Conservation (phyloP, 1,140 invertebrate genomes). For the Ceratosolen solmsi region DNA sequence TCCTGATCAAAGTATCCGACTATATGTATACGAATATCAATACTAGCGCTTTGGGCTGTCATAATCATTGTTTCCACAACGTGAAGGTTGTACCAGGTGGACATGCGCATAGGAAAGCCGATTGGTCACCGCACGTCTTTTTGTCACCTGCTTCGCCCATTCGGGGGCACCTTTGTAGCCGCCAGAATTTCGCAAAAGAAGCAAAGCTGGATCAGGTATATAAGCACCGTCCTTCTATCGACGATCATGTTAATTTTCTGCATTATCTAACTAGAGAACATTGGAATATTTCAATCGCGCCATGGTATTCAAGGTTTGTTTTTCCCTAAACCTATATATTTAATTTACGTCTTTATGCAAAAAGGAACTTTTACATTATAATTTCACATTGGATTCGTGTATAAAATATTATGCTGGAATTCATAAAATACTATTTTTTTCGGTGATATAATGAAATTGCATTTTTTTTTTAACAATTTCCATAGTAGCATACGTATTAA, state of each 20-base stretch:
- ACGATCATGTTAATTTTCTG: not conserved
- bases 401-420: too few species aligned
- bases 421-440: too few species aligned
- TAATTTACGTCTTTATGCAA: too few species aligned
- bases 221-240: conserved; percentile 2
- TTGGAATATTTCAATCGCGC: not conserved
- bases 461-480: too few species aligned
- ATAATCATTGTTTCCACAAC: conserved; percentile 47
- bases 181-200: conserved; percentile 34
- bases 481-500: too few species aligned
- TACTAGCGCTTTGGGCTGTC: conserved; percentile 10
- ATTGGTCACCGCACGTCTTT: conserved; percentile 40
- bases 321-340: not conserved
- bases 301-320: conserved; percentile 64
- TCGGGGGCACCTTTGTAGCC: not conserved
- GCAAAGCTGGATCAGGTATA: conserved; percentile 22
- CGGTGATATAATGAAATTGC: too few species aligned
- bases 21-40: not conserved
- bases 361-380: too few species aligned
- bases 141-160: conserved; percentile 29
- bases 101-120: conserved; percentile 13
- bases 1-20: conserved; percentile 14
- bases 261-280: not conserved
- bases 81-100: not conserved
- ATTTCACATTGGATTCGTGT: too few species aligned